phyloP scores from a whole-genome alignment of 2,888 invertebrate species.

The Drosophila subquinaria region DNA sequence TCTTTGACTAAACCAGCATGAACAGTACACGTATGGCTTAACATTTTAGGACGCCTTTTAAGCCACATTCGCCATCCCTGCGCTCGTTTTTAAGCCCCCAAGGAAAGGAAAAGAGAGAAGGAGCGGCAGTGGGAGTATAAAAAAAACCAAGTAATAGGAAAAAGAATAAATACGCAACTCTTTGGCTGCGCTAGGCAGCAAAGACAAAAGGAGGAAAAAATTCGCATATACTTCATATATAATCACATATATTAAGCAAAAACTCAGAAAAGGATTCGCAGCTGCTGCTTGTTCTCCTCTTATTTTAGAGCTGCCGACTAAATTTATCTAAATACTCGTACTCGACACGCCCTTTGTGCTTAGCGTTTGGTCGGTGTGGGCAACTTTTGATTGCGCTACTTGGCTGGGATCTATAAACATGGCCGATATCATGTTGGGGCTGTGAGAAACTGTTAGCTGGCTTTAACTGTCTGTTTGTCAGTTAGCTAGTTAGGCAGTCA shows the following conservation, averaged over 20 bases:
- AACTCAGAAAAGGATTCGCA: conserved; percentile 43
- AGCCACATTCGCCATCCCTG: conserved; percentile 43
- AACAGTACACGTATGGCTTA: conserved; percentile 76
- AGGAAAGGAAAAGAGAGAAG: conserved; percentile 2
- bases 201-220: conserved; percentile 51
- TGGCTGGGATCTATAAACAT: conserved; percentile 5
- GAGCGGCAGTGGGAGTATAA: not conserved
- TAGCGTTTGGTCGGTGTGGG: conserved; percentile 8
- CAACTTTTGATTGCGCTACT: conserved; percentile 46
- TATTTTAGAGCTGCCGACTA: conserved; percentile 15
- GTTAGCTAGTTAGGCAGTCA: conserved; percentile 30
- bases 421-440: conserved; percentile 6
- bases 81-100: conserved; percentile 38
- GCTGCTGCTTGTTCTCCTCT: not conserved
- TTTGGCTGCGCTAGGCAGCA: conserved; percentile 17
- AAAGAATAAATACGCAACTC: conserved; percentile 44
- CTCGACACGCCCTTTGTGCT: conserved; percentile 12
- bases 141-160: conserved; percentile 26
- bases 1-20: conserved; percentile 77
- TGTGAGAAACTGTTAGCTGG: not conserved
- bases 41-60: conserved; percentile 67
- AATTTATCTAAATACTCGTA: conserved; percentile 27
- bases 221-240: conserved; percentile 54
- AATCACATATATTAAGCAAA: conserved; percentile 52
- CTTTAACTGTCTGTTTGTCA: conserved; percentile 7